Base-by-base conservation (phyloP, 2,797 vertebrate genomes). In the Anisognathus igniventris region DNA sequence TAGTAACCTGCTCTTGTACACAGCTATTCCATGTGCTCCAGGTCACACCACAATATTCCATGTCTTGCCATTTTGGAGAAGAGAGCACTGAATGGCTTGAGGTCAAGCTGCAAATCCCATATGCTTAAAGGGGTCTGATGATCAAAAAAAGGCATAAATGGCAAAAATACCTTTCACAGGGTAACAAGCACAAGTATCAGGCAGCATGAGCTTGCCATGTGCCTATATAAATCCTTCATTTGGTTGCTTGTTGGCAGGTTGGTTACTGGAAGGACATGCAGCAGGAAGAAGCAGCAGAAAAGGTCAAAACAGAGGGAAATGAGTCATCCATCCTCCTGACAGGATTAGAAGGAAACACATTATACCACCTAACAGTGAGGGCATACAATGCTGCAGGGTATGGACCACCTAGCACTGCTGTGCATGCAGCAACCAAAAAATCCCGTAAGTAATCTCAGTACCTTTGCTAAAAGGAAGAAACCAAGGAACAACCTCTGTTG, bases 351-450 rank as follows among this genome's bases (percentile, higher is more conserved):
- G 99, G 99, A 85, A 98, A 99, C 96, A 99, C 98, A 3, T 87
- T 98, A 45, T 99, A 99, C 95, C 98, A 98, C 95, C 96, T 99
- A 96, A 98, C 98, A 8, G 99, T 99, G 72, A 98, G 98, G 93
- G 99, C 99, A 9, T 99, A 98, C 97, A 99, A 99, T 45, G 98
- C 98, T 96, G 99, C 99, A 27, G 99, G 99, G 68, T 99, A 99
- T 62, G 99, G 99, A 91, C 99, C 99, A 75, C 96, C 98, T 45
- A 99, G 98, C 84, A 57, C 94, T 11, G 92, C 98, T 78, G 98
- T 99, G 91, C 98, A 94, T 42, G 98, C 97, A 86, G 97, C 96
- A 88, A 99, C 99, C 93, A 99, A 98, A 97, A 99, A 99, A 96
- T 98, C 98, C 67, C 99, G 99, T 99, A 98, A 98, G 99, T 98